Conservation (phyloP, 2,797 vertebrate species). For the Pseudotriccus pelzelni region DNA sequence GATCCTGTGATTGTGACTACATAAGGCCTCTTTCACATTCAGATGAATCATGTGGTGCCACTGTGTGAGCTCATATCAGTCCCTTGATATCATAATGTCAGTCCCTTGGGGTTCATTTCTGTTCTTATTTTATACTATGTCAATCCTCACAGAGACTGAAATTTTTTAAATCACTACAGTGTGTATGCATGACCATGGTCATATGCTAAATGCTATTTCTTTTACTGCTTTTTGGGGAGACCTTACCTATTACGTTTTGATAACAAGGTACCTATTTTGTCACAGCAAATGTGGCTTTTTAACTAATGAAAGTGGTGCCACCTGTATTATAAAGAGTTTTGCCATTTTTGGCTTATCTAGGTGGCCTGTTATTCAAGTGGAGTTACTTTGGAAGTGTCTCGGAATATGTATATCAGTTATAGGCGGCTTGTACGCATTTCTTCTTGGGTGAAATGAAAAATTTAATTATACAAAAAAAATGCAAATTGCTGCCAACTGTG, state of each 20-base stretch:
- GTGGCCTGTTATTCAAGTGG: neutral
- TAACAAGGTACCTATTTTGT: neutral
- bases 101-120: neutral
- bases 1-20: neutral
- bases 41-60: neutral
- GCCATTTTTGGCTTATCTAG: neutral
- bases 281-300: neutral
- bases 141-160: neutral
- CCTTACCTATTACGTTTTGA: neutral
- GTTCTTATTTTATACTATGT: neutral
- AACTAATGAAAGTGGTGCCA: neutral
- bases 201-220: neutral
- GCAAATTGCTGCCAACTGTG: slow-evolving; percentile 70
- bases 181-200: neutral
- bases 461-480: slow-evolving; percentile 62
- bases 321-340: neutral
- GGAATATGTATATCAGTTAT: neutral
- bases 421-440: neutral
- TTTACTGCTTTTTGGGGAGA: neutral
- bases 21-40: neutral
- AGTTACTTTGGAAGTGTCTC: neutral
- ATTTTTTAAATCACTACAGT: neutral
- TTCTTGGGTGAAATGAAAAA: slow-evolving; percentile 47
- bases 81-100: neutral
- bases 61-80: neutral